phyloP scores from a whole-genome alignment of 2,888 invertebrate species.

The Calameuta filiformis region DNA sequence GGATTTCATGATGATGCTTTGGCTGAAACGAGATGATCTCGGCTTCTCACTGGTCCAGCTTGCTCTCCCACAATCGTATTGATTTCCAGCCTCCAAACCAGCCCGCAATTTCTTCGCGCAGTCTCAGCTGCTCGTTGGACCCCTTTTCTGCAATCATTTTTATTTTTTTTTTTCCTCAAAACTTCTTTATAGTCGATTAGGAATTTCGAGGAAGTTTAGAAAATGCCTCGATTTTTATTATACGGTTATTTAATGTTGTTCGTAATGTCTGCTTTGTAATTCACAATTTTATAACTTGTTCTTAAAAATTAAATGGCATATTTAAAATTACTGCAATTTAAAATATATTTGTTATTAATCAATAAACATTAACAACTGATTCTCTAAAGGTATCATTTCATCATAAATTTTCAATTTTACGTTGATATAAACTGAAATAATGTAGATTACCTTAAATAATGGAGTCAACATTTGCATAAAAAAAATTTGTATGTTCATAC shows the following conservation, averaged over 20 bases:
- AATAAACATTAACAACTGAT: no score
- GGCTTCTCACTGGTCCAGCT: conserved; percentile 29
- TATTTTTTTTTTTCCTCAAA: neutral
- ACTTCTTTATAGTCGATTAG: neutral
- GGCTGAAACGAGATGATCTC: conserved; percentile 6
- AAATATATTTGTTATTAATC: no score
- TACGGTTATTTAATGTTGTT: neutral
- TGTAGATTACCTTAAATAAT: neutral
- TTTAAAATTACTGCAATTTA: neutral
- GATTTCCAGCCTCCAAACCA: conserved; percentile 41
- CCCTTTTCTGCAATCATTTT: neutral
- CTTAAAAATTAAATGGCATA: neutral
- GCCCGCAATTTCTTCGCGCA: conserved; percentile 31
- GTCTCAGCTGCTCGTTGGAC: conserved; percentile 29
- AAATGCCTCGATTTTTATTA: neutral
- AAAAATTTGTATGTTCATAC: neutral
- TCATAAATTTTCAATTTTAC: no score
- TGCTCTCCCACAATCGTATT: conserved; percentile 35
- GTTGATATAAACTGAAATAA: no score
- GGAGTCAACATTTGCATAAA: neutral
- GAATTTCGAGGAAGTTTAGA: neutral
- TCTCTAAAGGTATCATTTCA: no score
- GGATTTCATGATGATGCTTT: conserved; percentile 40
- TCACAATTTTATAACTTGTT: neutral
- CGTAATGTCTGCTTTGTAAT: neutral